phyloP scores from a whole-genome alignment of 2,888 invertebrate genomes.

The Imbricaverruca yamaguchii region DNA sequence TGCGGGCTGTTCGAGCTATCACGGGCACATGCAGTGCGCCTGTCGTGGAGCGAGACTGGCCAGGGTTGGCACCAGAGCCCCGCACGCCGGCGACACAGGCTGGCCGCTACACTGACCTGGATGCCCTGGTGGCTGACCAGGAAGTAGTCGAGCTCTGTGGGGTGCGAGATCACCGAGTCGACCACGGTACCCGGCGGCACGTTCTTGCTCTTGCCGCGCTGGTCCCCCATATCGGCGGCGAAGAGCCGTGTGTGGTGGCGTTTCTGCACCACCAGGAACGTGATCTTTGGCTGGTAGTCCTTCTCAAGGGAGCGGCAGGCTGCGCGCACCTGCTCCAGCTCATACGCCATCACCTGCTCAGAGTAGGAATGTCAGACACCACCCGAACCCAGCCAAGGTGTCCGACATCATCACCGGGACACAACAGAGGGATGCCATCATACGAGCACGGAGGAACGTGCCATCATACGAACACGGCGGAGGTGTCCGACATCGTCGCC shows the following conservation, averaged over 20 bases:
- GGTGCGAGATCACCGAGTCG: constrained; percentile 75
- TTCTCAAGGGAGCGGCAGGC: constrained; percentile 56
- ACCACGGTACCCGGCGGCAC: constrained; percentile 83
- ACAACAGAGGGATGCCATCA: too few relatives aligned
- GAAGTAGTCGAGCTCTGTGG: constrained; percentile 80
- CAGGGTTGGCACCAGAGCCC: too few relatives aligned
- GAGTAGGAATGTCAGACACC: neutral
- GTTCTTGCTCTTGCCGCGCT: constrained; percentile 47
- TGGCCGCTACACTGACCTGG: constrained; percentile 38
- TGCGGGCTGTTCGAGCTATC: too few relatives aligned
- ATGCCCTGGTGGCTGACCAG: constrained; percentile 58
- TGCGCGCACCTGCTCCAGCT: constrained; percentile 58
- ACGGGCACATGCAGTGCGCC: too few relatives aligned
- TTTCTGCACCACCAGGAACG: constrained; percentile 92
- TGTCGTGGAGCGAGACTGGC: too few relatives aligned
- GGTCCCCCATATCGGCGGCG: constrained; percentile 47
- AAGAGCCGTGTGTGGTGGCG: constrained; percentile 77
- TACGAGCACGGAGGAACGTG: too few relatives aligned
- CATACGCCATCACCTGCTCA: constrained; percentile 54
- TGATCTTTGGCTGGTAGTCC: constrained; percentile 64
- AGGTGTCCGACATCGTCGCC: too few relatives aligned
- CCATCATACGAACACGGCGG: too few relatives aligned
- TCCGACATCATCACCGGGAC: too few relatives aligned
- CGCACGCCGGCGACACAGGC: too few relatives aligned
- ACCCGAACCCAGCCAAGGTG: too few relatives aligned